phyloP scores from a whole-genome alignment of 2,797 vertebrate species.

The Scomberomorus guttatus region DNA sequence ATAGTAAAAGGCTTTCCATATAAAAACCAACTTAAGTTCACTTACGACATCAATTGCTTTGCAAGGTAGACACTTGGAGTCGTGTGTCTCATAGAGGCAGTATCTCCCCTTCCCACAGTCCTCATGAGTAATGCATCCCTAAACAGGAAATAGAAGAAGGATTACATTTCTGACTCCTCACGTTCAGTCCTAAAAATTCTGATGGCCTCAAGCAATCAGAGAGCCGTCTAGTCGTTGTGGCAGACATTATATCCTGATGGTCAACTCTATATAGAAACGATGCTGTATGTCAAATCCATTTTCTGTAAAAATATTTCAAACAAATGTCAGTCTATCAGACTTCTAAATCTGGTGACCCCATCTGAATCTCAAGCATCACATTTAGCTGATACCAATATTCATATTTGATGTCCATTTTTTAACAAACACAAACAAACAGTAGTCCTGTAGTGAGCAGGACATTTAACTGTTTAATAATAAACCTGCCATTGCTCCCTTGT shows the following conservation, averaged over 20 bases:
- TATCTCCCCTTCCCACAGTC: constrained; percentile 90
- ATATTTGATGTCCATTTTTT: too few relatives aligned
- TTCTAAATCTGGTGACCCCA: too few relatives aligned
- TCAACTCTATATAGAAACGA: neutral
- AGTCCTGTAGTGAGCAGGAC: too few relatives aligned
- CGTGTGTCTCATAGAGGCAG: constrained; percentile 86
- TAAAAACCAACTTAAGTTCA: constrained; percentile 9
- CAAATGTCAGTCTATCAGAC: neutral
- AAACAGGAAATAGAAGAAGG: constrained; percentile 14
- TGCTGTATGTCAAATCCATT: neutral
- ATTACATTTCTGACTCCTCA: neutral
- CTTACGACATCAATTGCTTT: constrained; percentile 88
- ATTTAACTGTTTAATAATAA: too few relatives aligned
- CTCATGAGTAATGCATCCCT: constrained; percentile 92
- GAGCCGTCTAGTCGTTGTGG: neutral
- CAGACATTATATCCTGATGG: neutral
- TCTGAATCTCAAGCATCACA: too few relatives aligned
- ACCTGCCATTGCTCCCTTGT: too few relatives aligned
- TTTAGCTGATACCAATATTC: too few relatives aligned
- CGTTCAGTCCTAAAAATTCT: neutral
- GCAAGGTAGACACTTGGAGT: constrained; percentile 90
- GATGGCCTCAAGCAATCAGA: neutral
- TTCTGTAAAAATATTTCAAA: neutral
- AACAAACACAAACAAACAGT: too few relatives aligned
- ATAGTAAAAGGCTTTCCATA: neutral